Conservation (phyloP, 2,888 invertebrate genomes). For the Apamea epomidion region DNA sequence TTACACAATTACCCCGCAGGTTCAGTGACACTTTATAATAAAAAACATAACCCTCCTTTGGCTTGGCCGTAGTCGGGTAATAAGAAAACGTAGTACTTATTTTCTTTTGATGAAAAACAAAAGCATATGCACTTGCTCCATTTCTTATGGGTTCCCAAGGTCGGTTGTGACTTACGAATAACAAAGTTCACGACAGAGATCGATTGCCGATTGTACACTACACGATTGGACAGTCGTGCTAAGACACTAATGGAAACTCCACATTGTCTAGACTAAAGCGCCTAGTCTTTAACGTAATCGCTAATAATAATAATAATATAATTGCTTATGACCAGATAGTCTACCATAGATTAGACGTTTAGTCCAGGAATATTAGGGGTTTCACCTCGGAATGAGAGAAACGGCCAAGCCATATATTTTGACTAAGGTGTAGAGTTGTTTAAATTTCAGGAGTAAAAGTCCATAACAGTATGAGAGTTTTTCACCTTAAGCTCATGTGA, state of each 20-base stretch:
- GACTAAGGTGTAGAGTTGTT: too few relatives aligned
- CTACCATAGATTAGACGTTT: background rate
- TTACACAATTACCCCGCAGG: too few relatives aligned
- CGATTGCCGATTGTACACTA: background rate
- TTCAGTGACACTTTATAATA: too few relatives aligned
- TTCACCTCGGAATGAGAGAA: too few relatives aligned
- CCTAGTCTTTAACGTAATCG: background rate
- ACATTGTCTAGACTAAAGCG: background rate
- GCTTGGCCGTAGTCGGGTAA: background rate
- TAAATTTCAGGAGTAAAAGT: too few relatives aligned
- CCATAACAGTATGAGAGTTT: too few relatives aligned
- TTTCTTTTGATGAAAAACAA: background rate
- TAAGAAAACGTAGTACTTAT: background rate
- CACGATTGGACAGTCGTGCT: background rate
- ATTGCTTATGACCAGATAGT: constrained; percentile 15
- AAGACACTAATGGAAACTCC: constrained; percentile 3
- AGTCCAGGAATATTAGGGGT: too few relatives aligned
- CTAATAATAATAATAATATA: too few relatives aligned
- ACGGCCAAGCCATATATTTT: too few relatives aligned
- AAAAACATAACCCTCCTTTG: background rate
- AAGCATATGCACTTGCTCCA: background rate
- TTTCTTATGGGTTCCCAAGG: background rate
- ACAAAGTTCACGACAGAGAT: constrained; percentile 9
- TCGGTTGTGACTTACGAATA: background rate
- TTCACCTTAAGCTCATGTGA: too few relatives aligned